phyloP scores from a whole-genome alignment of 2,888 invertebrate genomes.

The Aelia acuminata region DNA sequence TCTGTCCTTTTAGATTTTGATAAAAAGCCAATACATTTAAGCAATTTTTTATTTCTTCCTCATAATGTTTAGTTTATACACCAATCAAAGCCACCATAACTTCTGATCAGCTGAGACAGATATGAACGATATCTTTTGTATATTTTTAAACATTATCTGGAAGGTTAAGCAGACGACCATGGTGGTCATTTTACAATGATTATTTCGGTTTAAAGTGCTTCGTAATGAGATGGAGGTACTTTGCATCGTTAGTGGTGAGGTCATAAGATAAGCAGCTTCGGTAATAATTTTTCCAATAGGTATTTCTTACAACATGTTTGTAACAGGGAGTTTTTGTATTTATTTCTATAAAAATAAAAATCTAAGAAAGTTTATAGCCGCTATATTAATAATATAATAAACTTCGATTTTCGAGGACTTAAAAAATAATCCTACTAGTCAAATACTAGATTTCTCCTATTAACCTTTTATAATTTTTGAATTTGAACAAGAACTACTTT shows the following conservation, averaged over 20 bases:
- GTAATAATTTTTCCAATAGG: background rate
- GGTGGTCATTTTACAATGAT: background rate
- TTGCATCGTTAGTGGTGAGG: background rate
- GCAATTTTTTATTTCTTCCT: no score
- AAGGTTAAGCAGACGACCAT: background rate
- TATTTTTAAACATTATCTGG: background rate
- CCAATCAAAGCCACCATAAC: background rate
- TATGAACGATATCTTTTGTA: background rate
- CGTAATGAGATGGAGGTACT: conserved; percentile 8
- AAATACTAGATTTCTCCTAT: no score
- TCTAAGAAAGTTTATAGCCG: no score
- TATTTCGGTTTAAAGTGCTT: background rate
- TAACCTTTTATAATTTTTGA: no score
- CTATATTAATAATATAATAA: no score
- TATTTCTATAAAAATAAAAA: no score
- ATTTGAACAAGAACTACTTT: no score
- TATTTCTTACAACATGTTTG: background rate
- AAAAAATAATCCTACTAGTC: no score
- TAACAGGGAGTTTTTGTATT: background rate
- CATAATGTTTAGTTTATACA: no score
- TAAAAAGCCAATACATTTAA: no score
- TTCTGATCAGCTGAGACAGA: background rate
- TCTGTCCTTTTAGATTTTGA: no score
- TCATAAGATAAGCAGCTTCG: background rate
- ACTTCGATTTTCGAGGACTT: no score